Conservation (phyloP, 2,797 vertebrate genomes). For the Sebastes variabilis region DNA sequence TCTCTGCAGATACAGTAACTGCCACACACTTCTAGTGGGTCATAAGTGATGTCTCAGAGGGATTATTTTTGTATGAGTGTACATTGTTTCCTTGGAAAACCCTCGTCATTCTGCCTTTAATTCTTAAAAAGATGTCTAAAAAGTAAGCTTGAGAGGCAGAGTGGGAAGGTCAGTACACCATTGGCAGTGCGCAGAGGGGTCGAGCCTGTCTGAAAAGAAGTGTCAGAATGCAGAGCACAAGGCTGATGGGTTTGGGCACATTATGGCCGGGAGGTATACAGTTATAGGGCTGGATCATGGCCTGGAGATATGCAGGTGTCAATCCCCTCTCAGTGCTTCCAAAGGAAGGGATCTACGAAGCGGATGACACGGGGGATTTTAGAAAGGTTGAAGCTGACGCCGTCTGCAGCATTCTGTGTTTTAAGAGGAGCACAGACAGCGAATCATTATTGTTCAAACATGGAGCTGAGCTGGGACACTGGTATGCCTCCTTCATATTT, state of each 20-base stretch:
- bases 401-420: conserved; percentile 10
- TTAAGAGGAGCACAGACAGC: neutral
- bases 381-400: neutral
- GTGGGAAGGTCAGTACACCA: neutral
- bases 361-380: conserved; percentile 2
- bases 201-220: conserved; percentile 4
- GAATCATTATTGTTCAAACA: conserved; percentile 4
- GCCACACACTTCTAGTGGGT: too few relatives aligned
- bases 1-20: too few relatives aligned
- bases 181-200: neutral
- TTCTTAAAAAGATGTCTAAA: neutral
- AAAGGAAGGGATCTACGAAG: neutral
- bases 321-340: neutral
- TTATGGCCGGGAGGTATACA: neutral
- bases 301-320: conserved; percentile 19
- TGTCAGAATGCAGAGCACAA: conserved; percentile 14
- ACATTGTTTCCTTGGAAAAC: neutral
- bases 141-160: neutral
- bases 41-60: too few relatives aligned
- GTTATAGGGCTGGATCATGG: conserved; percentile 7
- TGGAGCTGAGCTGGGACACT: neutral
- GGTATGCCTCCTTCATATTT: neutral
- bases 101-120: neutral
- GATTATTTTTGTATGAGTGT: neutral
- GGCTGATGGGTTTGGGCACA: conserved; percentile 13